phyloP scores from a whole-genome alignment of 2,113 vertebrate genomes.

The Picathartes gymnocephalus region DNA sequence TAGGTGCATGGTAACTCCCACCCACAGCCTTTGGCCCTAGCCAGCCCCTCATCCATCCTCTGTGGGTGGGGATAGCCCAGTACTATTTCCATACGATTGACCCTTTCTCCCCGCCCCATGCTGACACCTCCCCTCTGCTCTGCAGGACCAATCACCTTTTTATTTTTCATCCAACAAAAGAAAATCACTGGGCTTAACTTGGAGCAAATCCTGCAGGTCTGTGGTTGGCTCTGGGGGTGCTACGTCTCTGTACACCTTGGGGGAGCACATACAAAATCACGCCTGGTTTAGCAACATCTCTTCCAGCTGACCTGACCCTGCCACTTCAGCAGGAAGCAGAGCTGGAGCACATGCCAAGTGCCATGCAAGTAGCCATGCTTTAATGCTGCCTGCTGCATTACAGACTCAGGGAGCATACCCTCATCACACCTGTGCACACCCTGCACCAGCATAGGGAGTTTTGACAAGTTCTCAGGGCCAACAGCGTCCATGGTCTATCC shows the following conservation, averaged over 20 bases:
- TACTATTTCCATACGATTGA: neutral
- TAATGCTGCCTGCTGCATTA: neutral
- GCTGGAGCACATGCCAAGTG: rapidly evolving
- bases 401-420: neutral
- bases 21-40: neutral
- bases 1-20: neutral
- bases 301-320: rapidly evolving
- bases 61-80: neutral
- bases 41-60: neutral
- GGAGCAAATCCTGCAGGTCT: neutral
- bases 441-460: neutral
- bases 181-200: neutral
- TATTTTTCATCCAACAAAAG: neutral
- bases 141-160: neutral
- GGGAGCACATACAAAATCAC: neutral
- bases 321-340: neutral
- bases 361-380: neutral
- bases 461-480: neutral
- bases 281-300: neutral
- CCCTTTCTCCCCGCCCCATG: neutral
- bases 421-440: neutral
- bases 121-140: neutral
- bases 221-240: neutral
- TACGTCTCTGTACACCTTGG: rapidly evolving
- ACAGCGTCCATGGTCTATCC: neutral